Evolutionary conservation across 2,888 invertebrate species (phyloP).

Genomic region (Hirtodrosophila trivittata): DNA sequence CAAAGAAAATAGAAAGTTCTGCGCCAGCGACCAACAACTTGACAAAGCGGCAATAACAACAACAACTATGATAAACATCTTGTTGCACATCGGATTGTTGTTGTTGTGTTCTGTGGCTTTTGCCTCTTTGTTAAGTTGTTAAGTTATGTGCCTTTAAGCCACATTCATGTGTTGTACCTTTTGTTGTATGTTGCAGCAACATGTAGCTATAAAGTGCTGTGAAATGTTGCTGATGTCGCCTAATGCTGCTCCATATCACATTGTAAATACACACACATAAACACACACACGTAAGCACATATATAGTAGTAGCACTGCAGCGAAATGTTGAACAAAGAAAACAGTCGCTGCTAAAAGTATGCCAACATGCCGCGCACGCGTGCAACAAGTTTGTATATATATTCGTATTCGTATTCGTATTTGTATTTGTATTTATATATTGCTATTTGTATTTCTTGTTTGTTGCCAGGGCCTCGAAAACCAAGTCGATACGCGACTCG

Average conservation of each 20-base stretch:
- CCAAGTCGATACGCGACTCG: slow-evolving; percentile 6
- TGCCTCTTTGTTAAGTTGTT: slow-evolving; percentile 10
- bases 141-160: not conserved
- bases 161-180: slow-evolving; percentile 40
- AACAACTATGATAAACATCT: slow-evolving; percentile 25
- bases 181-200: slow-evolving; percentile 42
- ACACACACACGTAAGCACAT: slow-evolving; percentile 8
- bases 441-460: slow-evolving; percentile 5
- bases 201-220: slow-evolving; percentile 43
- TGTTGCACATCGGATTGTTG: slow-evolving; percentile 29
- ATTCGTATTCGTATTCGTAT: slow-evolving; percentile 3
- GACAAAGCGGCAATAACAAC: slow-evolving; percentile 33
- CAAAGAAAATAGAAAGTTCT: slow-evolving; percentile 83
- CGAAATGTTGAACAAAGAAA: slow-evolving; percentile 65
- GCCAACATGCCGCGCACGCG: slow-evolving; percentile 66
- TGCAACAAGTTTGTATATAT: slow-evolving; percentile 56
- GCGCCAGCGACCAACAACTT: slow-evolving; percentile 36
- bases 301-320: slow-evolving; percentile 30
- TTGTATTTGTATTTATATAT: slow-evolving; percentile 6
- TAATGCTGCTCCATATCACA: slow-evolving; percentile 57
- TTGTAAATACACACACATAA: slow-evolving; percentile 33
- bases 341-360: slow-evolving; percentile 67
- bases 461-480: slow-evolving; percentile 21
- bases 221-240: slow-evolving; percentile 33
- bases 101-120: slow-evolving; percentile 17